A percentile compares a stretch with the other conserved stretches of the same genome.
phyloP scores from a whole-genome alignment of 2,113 vertebrate species.

The Sphyrna mokarran region DNA sequence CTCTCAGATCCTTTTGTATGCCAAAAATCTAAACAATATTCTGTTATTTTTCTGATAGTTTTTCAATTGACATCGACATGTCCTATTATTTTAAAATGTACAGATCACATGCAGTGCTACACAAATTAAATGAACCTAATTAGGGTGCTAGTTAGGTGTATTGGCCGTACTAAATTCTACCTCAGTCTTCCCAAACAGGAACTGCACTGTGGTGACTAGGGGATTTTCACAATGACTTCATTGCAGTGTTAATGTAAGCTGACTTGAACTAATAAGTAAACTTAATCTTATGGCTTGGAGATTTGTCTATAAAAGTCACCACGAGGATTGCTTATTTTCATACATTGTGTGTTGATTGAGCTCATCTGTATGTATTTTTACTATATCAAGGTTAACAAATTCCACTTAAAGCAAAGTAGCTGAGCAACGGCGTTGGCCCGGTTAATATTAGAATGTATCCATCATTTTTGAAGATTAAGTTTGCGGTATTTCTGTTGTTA shows the following conservation, averaged over 20 bases:
- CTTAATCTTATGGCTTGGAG: not conserved
- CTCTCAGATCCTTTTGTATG: too few relatives aligned
- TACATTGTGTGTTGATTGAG: not conserved
- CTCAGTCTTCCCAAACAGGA: too few relatives aligned
- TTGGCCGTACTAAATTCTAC: too few relatives aligned
- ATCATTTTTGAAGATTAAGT: not conserved
- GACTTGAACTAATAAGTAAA: too few relatives aligned
- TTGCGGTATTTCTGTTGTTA: not conserved
- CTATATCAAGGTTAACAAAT: not conserved
- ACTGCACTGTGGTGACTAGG: too few relatives aligned
- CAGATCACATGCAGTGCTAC: not conserved
- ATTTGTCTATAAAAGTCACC: not conserved
- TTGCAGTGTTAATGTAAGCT: too few relatives aligned
- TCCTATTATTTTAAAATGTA: not conserved
- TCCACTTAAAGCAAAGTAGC: not conserved
- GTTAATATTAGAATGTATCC: not conserved
- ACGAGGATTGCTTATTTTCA: not conserved
- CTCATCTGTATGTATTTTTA: not conserved
- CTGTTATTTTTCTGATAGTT: not conserved
- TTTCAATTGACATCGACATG: not conserved
- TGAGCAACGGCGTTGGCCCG: not conserved
- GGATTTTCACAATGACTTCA: too few relatives aligned
- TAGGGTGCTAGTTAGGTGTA: too few relatives aligned
- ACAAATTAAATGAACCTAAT: not conserved
- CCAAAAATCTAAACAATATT: too few relatives aligned